Evolutionary conservation across 2,888 invertebrate species (phyloP).

Genomic region (Scaptomyza parva): DNA sequence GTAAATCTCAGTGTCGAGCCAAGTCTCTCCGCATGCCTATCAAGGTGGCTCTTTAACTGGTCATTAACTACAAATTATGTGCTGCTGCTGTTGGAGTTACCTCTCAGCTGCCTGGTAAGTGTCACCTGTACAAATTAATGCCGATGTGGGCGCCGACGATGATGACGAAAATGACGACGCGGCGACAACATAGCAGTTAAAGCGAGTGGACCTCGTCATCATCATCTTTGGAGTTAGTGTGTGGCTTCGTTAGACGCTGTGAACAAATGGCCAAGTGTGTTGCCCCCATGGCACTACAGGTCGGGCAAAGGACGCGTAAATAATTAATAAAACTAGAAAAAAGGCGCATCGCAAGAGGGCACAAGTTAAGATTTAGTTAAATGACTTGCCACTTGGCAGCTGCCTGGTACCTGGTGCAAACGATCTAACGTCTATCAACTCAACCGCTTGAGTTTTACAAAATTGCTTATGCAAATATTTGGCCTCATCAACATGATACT

Average conservation of each 20-base stretch:
- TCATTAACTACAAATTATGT: constrained; percentile 80
- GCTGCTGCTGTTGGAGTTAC: constrained; percentile 31
- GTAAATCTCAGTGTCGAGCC: constrained; percentile 65
- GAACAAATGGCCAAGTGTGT: constrained; percentile 44
- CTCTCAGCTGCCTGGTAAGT: constrained; percentile 66
- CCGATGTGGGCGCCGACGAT: constrained; percentile 38
- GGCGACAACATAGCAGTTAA: constrained; percentile 34
- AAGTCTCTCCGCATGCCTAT: constrained; percentile 35
- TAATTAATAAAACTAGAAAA: constrained; percentile 75
- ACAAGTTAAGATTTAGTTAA: constrained; percentile 48
- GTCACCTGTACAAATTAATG: constrained; percentile 78
- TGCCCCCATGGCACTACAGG: constrained; percentile 44
- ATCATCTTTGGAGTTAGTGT: constrained; percentile 40
- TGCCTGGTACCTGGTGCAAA: constrained; percentile 24
- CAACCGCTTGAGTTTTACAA: constrained; percentile 47
- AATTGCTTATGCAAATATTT: constrained; percentile 77
- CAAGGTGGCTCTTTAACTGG: constrained; percentile 74
- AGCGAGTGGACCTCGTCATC: constrained; percentile 20
- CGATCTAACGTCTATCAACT: constrained; percentile 40
- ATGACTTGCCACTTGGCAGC: constrained; percentile 62
- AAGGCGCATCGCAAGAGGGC: constrained; percentile 32
- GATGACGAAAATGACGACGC: constrained; percentile 7
- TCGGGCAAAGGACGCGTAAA: constrained; percentile 66
- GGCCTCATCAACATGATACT: constrained; percentile 59
- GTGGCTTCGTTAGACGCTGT: constrained; percentile 72